Base-by-base conservation (phyloP, 2,888 invertebrate genomes). In the Chaitophorus viminalis region DNA sequence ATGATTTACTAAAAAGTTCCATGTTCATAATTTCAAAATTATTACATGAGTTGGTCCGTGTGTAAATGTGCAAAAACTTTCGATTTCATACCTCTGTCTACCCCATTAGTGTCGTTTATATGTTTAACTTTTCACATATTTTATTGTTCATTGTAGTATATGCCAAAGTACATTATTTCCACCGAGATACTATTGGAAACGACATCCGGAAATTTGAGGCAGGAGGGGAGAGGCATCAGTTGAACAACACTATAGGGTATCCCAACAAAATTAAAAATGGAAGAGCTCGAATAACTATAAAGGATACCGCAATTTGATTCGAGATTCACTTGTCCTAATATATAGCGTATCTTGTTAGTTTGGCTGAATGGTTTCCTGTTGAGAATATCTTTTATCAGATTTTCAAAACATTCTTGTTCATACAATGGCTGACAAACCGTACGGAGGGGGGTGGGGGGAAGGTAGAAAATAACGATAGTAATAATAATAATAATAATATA, bases 81-180 rank as follows among this genome's bases (percentile, higher is more conserved):
- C 46, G 68, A 84, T 84, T 84, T 77, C 76, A 76, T 84, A 65
- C 65, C 25, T 65, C 46, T 76, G 65, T 76, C 76, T 31, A 1
- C 3, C 31, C 39, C 46, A 76, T 75, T 77, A 68, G 76, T n/a
- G 65, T 77, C 33, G 33, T 84, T 84, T 76, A 77, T 68, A 65
- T 33, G 68, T 84, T 77, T 76, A 76, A 84, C 84, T 84, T 84
- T 84, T 84, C 65, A 75, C 83, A 75, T 83, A 75, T 83, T 82
- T 83, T 74, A 74, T 54, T 74, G 36, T 39, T 6, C 39, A 14
- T 14, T 29, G 18, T 9, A 33, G 70, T 52, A 31, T 54, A 46
- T 18, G 6, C 3, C 29, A 29, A 29, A 29, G 70, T 70, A 77
- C 46, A 75, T 75, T 76, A 76, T 76, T 70, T 31, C 29, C 46